A percentile compares a stretch with the other conserved stretches of the same genome.
phyloP scores from a whole-genome alignment of 2,888 invertebrate species.

The Rhodophaea formosa region DNA sequence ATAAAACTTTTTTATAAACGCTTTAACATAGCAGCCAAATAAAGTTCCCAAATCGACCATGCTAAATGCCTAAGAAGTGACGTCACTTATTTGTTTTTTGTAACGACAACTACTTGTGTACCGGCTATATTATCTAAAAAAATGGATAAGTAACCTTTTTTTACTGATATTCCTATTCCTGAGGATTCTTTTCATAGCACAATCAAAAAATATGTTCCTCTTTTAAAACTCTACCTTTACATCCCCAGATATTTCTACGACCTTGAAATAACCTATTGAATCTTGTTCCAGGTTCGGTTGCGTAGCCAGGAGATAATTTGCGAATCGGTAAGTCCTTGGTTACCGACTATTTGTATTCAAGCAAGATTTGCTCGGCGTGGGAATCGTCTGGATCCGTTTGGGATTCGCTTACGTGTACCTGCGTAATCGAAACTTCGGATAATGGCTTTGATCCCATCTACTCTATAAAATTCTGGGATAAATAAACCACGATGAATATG shows the following conservation, averaged over 20 bases:
- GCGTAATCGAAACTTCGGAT: conserved; percentile 1
- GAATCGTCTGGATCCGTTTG: conserved; percentile 33
- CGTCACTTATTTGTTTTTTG: too few relatives aligned
- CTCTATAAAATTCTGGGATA: background rate
- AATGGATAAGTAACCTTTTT: too few relatives aligned
- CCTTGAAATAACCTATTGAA: conserved; percentile 19
- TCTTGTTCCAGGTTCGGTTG: conserved; percentile 63
- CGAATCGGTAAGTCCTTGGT: conserved; percentile 68
- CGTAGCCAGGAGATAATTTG: conserved; percentile 68
- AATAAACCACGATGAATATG: too few relatives aligned
- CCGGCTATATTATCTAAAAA: too few relatives aligned
- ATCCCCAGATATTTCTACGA: background rate
- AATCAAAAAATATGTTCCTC: too few relatives aligned
- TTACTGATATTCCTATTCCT: too few relatives aligned
- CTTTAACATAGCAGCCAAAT: too few relatives aligned
- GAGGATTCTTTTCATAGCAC: too few relatives aligned
- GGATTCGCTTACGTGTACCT: background rate
- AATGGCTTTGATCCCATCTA: background rate
- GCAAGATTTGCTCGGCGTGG: conserved; percentile 27
- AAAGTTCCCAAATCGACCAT: too few relatives aligned
- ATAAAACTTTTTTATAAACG: too few relatives aligned
- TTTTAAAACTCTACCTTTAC: background rate
- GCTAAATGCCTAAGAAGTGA: too few relatives aligned
- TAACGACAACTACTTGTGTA: too few relatives aligned
- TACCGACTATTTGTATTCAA: conserved; percentile 65